Evolutionary conservation across 1,140 invertebrate genomes (phyloP).

Genomic region (Paramacrobiotus metropolitanus): DNA sequence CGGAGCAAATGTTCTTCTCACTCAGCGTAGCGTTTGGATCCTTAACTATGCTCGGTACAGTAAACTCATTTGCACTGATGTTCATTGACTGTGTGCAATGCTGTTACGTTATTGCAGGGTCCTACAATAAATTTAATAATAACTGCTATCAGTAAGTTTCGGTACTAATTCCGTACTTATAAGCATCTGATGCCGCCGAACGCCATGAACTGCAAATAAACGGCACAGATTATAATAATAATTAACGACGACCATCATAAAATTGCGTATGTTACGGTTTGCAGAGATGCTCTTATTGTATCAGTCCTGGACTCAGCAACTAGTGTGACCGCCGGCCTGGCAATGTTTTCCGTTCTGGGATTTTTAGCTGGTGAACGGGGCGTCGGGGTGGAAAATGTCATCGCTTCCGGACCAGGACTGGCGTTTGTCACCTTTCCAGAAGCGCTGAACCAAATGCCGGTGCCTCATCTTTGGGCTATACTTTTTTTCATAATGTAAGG

Average conservation of each 20-base stretch:
- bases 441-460: conserved; percentile 19
- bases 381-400: not conserved
- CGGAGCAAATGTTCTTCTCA: conserved; percentile 23
- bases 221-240: no score
- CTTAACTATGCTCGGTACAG: conserved; percentile 15
- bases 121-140: conserved; percentile 14
- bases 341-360: conserved; percentile 26
- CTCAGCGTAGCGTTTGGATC: conserved; percentile 21
- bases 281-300: conserved; percentile 45
- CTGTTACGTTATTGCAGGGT: not conserved
- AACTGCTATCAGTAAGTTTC: conserved; percentile 11
- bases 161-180: no score
- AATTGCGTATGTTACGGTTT: no score
- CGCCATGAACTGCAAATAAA: no score
- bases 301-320: conserved; percentile 29
- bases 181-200: no score
- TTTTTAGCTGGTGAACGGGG: conserved; percentile 18
- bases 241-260: no score
- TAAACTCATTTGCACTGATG: not conserved
- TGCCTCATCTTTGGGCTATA: conserved; percentile 23
- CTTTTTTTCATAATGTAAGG: conserved; percentile 25
- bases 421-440: conserved; percentile 24
- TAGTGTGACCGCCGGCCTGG: conserved; percentile 23
- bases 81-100: not conserved
- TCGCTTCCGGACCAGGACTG: conserved; percentile 19